A percentile compares a stretch with the other conserved stretches of the same genome.
Evolutionary conservation across 1,140 invertebrate species (phyloP).

Genomic region (Heliconius melpomene): DNA sequence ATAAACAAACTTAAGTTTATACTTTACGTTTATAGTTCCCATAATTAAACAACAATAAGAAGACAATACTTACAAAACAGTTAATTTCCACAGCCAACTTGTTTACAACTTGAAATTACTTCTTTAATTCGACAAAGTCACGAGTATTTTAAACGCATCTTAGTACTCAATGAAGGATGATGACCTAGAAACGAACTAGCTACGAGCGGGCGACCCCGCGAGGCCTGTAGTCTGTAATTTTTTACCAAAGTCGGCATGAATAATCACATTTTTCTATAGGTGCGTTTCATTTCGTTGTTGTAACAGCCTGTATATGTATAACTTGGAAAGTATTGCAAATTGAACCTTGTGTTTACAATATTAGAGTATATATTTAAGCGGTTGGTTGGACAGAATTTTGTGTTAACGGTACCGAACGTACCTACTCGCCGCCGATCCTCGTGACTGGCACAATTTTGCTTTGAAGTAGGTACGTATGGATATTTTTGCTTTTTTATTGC

Average conservation of each 20-base stretch:
- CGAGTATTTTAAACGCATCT: constrained; percentile 26
- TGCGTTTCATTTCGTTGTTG: constrained; percentile 43
- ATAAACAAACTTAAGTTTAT: no score
- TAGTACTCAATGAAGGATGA: not conserved
- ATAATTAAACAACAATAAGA: not conserved
- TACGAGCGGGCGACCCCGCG: constrained; percentile 48
- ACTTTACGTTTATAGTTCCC: not conserved
- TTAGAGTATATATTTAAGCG: constrained; percentile 61
- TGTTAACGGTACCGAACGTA: constrained; percentile 58
- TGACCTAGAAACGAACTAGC: constrained; percentile 12
- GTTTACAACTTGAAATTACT: constrained; percentile 11
- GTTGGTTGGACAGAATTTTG: constrained; percentile 58
- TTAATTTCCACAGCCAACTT: not conserved
- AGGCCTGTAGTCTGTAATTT: constrained; percentile 65
- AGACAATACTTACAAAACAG: not conserved
- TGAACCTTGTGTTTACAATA: constrained; percentile 50
- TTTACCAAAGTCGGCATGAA: constrained; percentile 74
- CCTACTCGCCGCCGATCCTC: constrained; percentile 50
- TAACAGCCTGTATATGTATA: constrained; percentile 44
- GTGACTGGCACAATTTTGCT: constrained; percentile 76
- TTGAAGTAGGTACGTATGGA: constrained; percentile 62
- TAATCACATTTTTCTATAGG: constrained; percentile 77
- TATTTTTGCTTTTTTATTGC: constrained; percentile 74
- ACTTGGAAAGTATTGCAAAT: constrained; percentile 41
- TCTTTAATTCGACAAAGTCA: constrained; percentile 40